These are phyloP conservation scores for Coryphaenoides rupestris DNA, from an alignment of 2,113 vertebrate genomes.

Conservation along the genomic window DNA sequence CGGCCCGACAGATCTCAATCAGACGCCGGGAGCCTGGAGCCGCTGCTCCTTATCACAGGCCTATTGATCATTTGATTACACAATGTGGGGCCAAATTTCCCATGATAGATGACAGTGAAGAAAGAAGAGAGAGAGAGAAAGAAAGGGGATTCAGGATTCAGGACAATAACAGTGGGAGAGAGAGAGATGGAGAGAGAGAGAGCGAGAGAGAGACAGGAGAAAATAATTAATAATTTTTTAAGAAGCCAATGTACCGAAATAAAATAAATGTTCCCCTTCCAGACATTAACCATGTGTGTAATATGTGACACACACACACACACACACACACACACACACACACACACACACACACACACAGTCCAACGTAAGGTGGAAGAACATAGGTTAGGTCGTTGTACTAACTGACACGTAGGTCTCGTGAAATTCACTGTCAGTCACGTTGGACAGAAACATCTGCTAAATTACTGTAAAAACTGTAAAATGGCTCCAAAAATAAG, in stretches of 20 bases:
- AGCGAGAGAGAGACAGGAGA: conserved; percentile 20
- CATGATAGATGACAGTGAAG: conserved; percentile 45
- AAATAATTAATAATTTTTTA: too few species aligned
- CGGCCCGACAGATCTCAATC: conserved; percentile 47
- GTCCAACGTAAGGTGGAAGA: too few species aligned
- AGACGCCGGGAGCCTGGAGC: conserved; percentile 41
- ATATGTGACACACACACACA: not conserved
- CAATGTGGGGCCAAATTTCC: conserved; percentile 45
- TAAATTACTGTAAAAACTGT: too few species aligned
- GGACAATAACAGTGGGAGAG: conserved; percentile 31
- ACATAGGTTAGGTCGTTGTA: too few species aligned
- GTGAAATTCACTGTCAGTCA: too few species aligned
- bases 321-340: too few species aligned
- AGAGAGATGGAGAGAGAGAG: conserved; percentile 13
- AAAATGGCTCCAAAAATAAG: too few species aligned
- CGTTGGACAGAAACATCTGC: too few species aligned
- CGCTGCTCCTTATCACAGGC: conserved; percentile 40
- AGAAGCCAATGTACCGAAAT: too few species aligned
- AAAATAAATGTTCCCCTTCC: not conserved
- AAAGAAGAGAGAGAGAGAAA: conserved; percentile 6
- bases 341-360: too few species aligned
- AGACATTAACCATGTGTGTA: not conserved
- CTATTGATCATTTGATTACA: conserved; percentile 60
- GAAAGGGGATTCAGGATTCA: too few species aligned
- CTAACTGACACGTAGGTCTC: too few species aligned